Conservation (phyloP, 64 coral and sea anemone species). For the Montipora capricornis region DNA sequence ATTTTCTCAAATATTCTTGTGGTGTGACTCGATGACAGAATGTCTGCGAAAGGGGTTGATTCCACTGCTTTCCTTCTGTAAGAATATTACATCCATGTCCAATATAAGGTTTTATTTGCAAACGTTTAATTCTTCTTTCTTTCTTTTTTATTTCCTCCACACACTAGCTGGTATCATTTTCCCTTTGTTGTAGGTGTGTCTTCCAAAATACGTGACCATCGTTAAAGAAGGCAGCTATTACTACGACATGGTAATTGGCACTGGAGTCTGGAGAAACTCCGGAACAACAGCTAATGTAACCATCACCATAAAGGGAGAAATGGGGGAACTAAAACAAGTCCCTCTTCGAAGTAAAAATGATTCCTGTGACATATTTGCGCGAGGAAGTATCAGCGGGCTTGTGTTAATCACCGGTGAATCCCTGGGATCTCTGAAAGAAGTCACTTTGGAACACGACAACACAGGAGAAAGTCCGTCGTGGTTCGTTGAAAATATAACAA, state of each 20-base stretch:
- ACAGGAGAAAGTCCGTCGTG: constrained; percentile 45
- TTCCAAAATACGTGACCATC: neutral
- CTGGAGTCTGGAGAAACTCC: constrained; percentile 28
- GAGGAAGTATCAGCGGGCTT: constrained; percentile 46
- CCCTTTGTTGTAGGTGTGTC: neutral
- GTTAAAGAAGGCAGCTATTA: constrained; percentile 8
- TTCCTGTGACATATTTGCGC: neutral
- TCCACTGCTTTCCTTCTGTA: neutral
- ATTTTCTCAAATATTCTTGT: too few species aligned
- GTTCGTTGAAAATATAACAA: constrained; percentile 45
- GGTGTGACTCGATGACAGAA: too few species aligned
- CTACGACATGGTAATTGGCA: constrained; percentile 29
- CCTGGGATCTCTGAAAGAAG: constrained; percentile 24
- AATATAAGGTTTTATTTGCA: neutral
- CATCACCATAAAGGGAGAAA: constrained; percentile 21
- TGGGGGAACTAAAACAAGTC: neutral
- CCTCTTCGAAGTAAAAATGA: constrained; percentile 15
- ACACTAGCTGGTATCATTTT: neutral
- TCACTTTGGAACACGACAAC: constrained; percentile 75
- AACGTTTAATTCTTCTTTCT: neutral
- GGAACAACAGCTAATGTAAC: constrained; percentile 38
- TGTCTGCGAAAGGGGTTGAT: too few species aligned
- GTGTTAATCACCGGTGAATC: too few species aligned
- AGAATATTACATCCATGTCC: neutral
- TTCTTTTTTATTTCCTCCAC: neutral